These are phyloP conservation scores for Polyommatus icarus DNA, from an alignment of 2,888 invertebrate genomes.

Conservation along the genomic window DNA sequence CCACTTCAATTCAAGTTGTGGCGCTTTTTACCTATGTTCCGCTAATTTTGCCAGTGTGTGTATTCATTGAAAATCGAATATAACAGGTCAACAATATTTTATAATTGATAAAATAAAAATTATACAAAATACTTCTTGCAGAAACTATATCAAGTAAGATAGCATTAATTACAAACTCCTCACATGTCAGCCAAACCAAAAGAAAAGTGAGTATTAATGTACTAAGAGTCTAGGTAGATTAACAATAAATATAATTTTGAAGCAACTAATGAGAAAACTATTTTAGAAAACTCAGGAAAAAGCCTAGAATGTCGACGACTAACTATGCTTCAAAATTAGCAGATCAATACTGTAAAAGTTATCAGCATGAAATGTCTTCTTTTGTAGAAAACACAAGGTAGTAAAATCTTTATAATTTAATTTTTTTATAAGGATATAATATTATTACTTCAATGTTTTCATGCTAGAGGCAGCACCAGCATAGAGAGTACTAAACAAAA, in stretches of 20 bases:
- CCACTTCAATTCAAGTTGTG: too few relatives aligned
- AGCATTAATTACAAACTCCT: constrained; percentile 47
- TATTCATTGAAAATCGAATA: too few relatives aligned
- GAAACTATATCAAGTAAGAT: constrained; percentile 30
- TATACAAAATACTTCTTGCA: neutral
- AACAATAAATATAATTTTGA: neutral
- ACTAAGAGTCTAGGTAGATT: neutral
- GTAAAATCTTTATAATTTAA: neutral
- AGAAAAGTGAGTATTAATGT: constrained; percentile 59
- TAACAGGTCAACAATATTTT: too few relatives aligned
- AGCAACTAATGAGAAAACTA: neutral
- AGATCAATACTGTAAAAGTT: constrained; percentile 51
- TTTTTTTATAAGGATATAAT: too few relatives aligned
- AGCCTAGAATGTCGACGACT: constrained; percentile 56
- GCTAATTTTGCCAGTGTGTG: too few relatives aligned
- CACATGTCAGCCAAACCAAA: constrained; percentile 67
- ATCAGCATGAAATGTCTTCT: constrained; percentile 54
- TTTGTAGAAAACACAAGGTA: constrained; percentile 66
- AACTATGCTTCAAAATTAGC: constrained; percentile 57
- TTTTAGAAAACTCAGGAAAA: constrained; percentile 56
- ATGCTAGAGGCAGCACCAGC: too few relatives aligned
- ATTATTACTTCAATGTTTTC: too few relatives aligned
- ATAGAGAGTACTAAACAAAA: too few relatives aligned
- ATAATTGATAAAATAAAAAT: too few relatives aligned
- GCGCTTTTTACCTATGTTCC: too few relatives aligned